Percentiles rank a stretch among this genome's conserved stretches.
phyloP scores from a whole-genome alignment of 2,113 vertebrate genomes.

The Paramormyrops kingsleyae region DNA sequence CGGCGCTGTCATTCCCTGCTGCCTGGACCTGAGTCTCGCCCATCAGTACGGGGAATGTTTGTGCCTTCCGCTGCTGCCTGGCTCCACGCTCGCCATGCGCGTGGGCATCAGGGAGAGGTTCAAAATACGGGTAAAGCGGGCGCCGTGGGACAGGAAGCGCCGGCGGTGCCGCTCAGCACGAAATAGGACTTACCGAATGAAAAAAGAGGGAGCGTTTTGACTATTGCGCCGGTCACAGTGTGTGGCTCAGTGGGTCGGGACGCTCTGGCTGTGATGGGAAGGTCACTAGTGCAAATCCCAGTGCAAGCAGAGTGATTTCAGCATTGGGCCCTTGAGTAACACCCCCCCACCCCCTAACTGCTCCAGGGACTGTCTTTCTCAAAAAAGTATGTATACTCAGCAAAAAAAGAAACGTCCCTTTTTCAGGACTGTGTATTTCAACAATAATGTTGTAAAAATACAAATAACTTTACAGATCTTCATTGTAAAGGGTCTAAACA shows the following conservation, averaged over 20 bases:
- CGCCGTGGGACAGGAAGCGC: not conserved
- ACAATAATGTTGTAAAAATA: no score
- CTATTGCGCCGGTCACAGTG: not conserved
- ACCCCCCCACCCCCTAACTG: not conserved
- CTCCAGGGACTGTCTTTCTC: not conserved
- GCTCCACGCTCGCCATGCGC: slow-evolving; percentile 70
- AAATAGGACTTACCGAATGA: not conserved
- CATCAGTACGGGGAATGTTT: slow-evolving; percentile 70
- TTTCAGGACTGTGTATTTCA: no score
- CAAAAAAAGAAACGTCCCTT: no score
- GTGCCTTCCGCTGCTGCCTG: slow-evolving; percentile 71
- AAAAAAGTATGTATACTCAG: no score
- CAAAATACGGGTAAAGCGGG: slow-evolving; percentile 68
- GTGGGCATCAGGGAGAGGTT: slow-evolving; percentile 71
- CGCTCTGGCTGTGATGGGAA: not conserved
- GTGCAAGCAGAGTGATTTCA: not conserved
- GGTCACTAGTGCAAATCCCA: not conserved
- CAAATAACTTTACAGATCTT: no score
- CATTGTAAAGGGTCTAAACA: no score
- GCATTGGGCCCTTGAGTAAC: not conserved
- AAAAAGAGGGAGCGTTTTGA: not conserved
- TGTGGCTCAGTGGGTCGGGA: not conserved
- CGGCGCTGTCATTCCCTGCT: slow-evolving; percentile 60
- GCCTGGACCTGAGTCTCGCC: slow-evolving; percentile 68
- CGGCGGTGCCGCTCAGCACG: not conserved